A percentile compares a stretch with the other conserved stretches of the same genome.
phyloP scores from a whole-genome alignment of 35 echinoderm and acorn worm genomes.

The Anneissia japonica region DNA sequence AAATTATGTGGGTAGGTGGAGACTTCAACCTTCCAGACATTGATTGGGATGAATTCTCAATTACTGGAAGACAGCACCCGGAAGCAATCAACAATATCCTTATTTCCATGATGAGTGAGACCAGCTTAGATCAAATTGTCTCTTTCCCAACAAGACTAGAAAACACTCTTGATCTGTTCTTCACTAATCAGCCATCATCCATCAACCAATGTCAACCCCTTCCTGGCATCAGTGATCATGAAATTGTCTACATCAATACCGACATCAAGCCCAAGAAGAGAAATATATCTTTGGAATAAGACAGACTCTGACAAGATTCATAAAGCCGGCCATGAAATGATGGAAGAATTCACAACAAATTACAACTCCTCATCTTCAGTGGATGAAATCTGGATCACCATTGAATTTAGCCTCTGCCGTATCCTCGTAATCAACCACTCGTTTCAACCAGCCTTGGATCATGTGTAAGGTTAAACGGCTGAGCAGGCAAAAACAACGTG shows the following conservation, averaged over 20 bases:
- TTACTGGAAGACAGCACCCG: conserved; percentile 21
- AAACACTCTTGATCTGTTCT: conserved; percentile 37
- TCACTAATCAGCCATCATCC: conserved; percentile 41
- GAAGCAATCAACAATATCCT: conserved; percentile 29
- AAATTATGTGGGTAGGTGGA: conserved; percentile 44
- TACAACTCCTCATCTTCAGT: background rate
- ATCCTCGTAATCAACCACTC: background rate
- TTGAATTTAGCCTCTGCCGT: background rate
- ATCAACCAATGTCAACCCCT: conserved; percentile 33
- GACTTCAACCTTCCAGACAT: conserved; percentile 57
- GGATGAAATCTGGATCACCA: background rate
- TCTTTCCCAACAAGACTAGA: conserved; percentile 41
- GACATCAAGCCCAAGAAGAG: conserved; percentile 25
- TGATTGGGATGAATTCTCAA: conserved; percentile 14
- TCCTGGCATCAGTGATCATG: conserved; percentile 21
- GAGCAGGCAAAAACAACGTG: conserved; percentile 26
- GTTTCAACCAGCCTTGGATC: conserved; percentile 16
- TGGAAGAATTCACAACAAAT: background rate
- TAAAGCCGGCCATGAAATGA: background rate
- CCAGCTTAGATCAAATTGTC: conserved; percentile 44
- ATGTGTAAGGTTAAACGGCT: conserved; percentile 22
- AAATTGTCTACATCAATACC: conserved; percentile 13
- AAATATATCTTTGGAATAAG: background rate
- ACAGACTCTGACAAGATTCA: background rate
- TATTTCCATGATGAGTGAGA: conserved; percentile 19